These are phyloP conservation scores for Kradibia gibbosae DNA, from an alignment of 1,140 invertebrate genomes.

Conservation along the genomic window DNA sequence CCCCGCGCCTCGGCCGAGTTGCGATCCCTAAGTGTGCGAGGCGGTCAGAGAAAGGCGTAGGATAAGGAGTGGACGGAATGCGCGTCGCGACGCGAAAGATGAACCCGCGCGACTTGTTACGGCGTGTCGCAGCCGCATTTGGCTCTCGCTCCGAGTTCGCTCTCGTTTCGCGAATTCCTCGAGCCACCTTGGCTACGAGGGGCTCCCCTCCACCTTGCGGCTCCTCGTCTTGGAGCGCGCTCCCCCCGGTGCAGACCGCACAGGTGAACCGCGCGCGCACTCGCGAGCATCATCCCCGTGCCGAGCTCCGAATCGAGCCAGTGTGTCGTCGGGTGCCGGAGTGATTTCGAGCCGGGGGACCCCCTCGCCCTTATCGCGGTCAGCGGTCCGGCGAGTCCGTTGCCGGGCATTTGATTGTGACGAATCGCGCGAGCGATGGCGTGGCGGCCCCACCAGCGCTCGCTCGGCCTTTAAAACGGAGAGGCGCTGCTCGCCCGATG, in stretches of 20 bases:
- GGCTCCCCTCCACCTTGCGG: background rate
- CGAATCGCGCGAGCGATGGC: no score
- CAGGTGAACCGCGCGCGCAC: no score
- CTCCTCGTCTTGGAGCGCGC: no score
- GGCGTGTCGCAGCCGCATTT: background rate
- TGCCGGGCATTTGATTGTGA: background rate
- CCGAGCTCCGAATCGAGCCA: no score
- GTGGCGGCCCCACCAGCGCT: background rate
- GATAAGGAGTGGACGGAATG: constrained; percentile 19
- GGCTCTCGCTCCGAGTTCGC: background rate
- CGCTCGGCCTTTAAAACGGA: background rate
- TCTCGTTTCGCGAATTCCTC: background rate
- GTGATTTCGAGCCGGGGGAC: no score
- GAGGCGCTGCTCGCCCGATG: background rate
- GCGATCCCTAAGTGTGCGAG: constrained; percentile 2
- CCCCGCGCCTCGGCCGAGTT: background rate
- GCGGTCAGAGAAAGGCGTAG: constrained; percentile 23
- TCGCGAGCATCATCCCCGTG: no score
- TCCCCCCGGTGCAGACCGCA: no score
- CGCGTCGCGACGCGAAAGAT: background rate
- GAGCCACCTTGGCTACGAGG: background rate
- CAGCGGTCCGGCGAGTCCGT: no score
- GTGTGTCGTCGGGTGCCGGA: no score
- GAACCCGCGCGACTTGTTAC: background rate
- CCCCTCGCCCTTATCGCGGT: no score